A percentile compares a stretch with the other conserved stretches of the same genome.
These are phyloP conservation scores for Thecocarcelia acutangulata DNA, from an alignment of 2,888 invertebrate genomes.

Conservation along the genomic window DNA sequence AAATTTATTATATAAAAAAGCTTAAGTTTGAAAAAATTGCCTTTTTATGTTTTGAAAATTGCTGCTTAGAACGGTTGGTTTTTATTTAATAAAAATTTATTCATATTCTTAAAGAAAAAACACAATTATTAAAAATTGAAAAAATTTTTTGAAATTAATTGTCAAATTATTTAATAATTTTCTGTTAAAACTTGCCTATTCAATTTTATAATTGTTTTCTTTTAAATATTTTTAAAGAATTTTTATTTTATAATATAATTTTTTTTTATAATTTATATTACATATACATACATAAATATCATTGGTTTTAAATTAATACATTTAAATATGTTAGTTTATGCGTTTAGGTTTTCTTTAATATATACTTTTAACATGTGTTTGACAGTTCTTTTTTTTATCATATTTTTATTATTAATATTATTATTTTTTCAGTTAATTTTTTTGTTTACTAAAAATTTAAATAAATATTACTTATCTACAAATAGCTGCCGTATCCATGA, in stretches of 20 bases:
- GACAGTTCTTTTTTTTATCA: conserved; percentile 57
- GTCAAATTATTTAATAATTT: neutral
- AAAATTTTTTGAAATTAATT: neutral
- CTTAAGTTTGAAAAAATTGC: conserved; percentile 34
- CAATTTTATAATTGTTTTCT: conserved; percentile 30
- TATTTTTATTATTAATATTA: conserved; percentile 57
- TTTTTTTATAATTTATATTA: conserved; percentile 28
- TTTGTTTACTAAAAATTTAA: conserved; percentile 69
- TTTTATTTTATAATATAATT: conserved; percentile 28
- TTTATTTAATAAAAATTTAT: neutral
- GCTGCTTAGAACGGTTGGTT: conserved; percentile 56
- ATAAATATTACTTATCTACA: conserved; percentile 80
- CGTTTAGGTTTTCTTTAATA: conserved; percentile 67
- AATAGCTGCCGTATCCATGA: conserved; percentile 82
- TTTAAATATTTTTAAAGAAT: conserved; percentile 28
- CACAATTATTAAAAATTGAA: neutral
- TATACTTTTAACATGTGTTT: conserved; percentile 60
- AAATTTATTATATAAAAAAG: conserved; percentile 11
- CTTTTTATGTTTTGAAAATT: conserved; percentile 28
- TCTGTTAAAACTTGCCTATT: neutral
- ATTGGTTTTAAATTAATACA: conserved; percentile 50
- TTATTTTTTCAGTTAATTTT: conserved; percentile 20
- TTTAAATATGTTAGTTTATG: conserved; percentile 69
- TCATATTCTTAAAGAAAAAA: neutral
- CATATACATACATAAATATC: conserved; percentile 33